Percentiles rank a stretch among this genome's conserved stretches.
These are phyloP conservation scores for Clytia hemisphaerica DNA, from an alignment of 30 jellyfish, hydroid and myxozoan genomes.

Conservation along the genomic window DNA sequence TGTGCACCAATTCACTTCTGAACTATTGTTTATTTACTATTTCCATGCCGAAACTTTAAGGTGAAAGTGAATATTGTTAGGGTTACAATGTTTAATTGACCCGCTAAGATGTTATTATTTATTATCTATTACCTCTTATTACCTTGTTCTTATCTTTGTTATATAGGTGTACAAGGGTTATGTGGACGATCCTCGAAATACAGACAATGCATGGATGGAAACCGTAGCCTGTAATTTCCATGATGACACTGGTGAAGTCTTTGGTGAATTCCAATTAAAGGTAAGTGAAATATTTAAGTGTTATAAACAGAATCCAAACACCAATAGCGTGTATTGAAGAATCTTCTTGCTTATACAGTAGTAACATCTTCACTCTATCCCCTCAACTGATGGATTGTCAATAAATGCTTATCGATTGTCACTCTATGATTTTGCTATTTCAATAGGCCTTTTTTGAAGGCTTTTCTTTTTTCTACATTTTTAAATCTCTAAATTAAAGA, in stretches of 20 bases:
- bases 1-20: too few species aligned
- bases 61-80: too few species aligned
- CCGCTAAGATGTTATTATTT: too few species aligned
- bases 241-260: constrained; percentile 81
- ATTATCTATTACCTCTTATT: too few species aligned
- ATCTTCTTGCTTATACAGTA: too few species aligned
- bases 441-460: not conserved
- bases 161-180: constrained; percentile 71
- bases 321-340: too few species aligned
- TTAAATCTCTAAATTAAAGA: not conserved
- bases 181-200: constrained; percentile 91
- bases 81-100: too few species aligned
- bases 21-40: too few species aligned
- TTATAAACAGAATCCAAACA: not conserved
- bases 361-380: too few species aligned
- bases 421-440: not conserved
- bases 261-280: constrained; percentile 63
- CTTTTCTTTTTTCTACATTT: not conserved
- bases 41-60: too few species aligned
- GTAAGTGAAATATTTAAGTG: constrained; percentile 2
- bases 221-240: constrained; percentile 84
- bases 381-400: too few species aligned
- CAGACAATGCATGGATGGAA: constrained; percentile 96
- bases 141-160: too few species aligned
- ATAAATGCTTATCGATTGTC: not conserved